Percentiles rank a stretch among this genome's conserved stretches.
These are phyloP conservation scores for Notothenia coriiceps DNA, from an alignment of 2,113 vertebrate genomes.

Conservation along the genomic window DNA sequence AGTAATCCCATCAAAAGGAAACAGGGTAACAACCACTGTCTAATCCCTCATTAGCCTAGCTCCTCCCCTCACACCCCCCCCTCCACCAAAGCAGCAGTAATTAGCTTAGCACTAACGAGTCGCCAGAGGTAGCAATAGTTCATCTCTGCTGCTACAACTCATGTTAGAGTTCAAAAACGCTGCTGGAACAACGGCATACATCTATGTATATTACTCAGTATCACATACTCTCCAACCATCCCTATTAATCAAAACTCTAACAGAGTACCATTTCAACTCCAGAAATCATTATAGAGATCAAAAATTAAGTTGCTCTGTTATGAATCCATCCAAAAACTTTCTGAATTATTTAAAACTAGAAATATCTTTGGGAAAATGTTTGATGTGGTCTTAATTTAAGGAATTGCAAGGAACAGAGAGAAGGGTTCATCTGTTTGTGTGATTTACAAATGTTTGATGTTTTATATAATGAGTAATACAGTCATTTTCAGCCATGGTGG, in stretches of 20 bases:
- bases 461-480: neutral
- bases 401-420: neutral
- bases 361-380: neutral
- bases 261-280: neutral
- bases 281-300: neutral
- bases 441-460: neutral
- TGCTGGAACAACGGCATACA: slow-evolving; percentile 28
- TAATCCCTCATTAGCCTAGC: slow-evolving; percentile 82
- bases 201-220: slow-evolving; percentile 8
- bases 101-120: slow-evolving; percentile 79
- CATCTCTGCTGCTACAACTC: slow-evolving; percentile 44
- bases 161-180: slow-evolving; percentile 51
- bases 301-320: neutral
- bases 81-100: slow-evolving; percentile 64
- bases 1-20: slow-evolving; percentile 84
- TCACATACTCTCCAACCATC: slow-evolving; percentile 6
- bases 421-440: neutral
- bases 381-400: neutral
- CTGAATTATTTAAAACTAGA: neutral
- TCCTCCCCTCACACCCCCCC: slow-evolving; percentile 73
- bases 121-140: slow-evolving; percentile 73
- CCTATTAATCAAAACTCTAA: slow-evolving; percentile 8
- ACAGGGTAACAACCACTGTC: slow-evolving; percentile 77
- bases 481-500: neutral
- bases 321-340: neutral